A percentile compares a stretch with the other conserved stretches of the same genome.
phyloP scores from a whole-genome alignment of 2,113 vertebrate genomes.

The Istiophorus platypterus region DNA sequence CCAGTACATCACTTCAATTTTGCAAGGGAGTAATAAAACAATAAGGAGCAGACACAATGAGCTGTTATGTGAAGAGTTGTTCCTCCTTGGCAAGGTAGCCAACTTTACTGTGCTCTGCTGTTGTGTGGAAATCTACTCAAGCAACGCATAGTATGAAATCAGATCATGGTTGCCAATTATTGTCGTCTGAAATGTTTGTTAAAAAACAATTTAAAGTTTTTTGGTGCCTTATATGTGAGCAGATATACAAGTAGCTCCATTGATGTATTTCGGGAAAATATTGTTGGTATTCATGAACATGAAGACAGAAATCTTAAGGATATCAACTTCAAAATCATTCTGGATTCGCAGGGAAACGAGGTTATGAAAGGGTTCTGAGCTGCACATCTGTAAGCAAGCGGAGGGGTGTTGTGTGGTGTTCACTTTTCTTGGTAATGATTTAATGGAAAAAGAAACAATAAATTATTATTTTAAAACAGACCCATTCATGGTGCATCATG shows the following conservation, averaged over 20 bases:
- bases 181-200: neutral
- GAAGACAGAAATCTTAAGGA: neutral
- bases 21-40: neutral
- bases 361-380: slow-evolving; percentile 35
- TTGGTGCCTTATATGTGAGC: neutral
- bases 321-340: slow-evolving; percentile 6
- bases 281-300: too few relatives aligned
- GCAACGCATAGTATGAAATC: neutral
- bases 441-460: slow-evolving; percentile 10
- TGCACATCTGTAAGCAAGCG: slow-evolving; percentile 58
- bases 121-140: neutral
- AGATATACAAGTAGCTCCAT: neutral
- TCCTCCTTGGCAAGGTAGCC: neutral
- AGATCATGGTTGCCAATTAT: slow-evolving; percentile 5
- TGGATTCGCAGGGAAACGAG: neutral
- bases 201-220: neutral
- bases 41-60: neutral
- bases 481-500: too few relatives aligned
- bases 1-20: neutral
- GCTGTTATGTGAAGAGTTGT: neutral
- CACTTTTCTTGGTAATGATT: slow-evolving; percentile 43
- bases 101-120: neutral
- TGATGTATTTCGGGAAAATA: slow-evolving; percentile 2
- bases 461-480: neutral
- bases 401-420: slow-evolving; percentile 38